Base-by-base conservation (phyloP, 2,113 vertebrate species). In the Lathamus discolor region DNA sequence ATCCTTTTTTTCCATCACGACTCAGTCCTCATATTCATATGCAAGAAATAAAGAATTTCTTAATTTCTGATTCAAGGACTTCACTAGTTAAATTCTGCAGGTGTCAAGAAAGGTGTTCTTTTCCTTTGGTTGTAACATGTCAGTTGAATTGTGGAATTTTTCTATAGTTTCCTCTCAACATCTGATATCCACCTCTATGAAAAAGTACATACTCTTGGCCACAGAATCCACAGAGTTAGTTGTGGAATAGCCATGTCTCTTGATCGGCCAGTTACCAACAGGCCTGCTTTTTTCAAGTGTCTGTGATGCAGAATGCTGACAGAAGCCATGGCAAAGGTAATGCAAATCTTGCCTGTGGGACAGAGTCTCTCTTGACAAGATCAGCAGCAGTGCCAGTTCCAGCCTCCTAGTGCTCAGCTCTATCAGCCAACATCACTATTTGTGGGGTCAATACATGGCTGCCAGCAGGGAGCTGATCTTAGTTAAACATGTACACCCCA, bases 401-500 rank as follows among this genome's bases (percentile, higher is more conserved):
- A 72, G 7, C 11, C 10, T 75, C 23, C 17, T 19, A 33, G 9
- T 35, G 35, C 27, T 67, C 33, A 72, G 23, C 8, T 70, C 5
- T 70, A n/a, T 62, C 12, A 13, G 29, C 4, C 33, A 88, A 11
- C 7, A 31, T 28, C 24, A 49, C 31, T 48, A 39, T 41, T 48
- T 75, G 13, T 37, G 44, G 11, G 7, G 43, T 62, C 33, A 37
- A 51, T 35, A 28, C 16, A n/a, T 9, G 15, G 18, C 31, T 84
- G 9, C n/a, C 33, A 39, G 6, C 15, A 37, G 61, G 28, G 39
- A 62, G 7, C 22, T 43, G 41, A 52, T 28, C n/a, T 48, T 43
- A 4, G 6, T 43, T 33, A 33, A 52, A 37, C 0, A 2, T 31
- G 11, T 43, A 33, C 13, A n/a, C 6, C 29, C 4, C 28, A 19